A percentile compares a stretch with the other conserved stretches of the same genome.
Evolutionary conservation across 1,140 invertebrate species (phyloP).

Genomic region (Trachymyrmex septentrionalis): DNA sequence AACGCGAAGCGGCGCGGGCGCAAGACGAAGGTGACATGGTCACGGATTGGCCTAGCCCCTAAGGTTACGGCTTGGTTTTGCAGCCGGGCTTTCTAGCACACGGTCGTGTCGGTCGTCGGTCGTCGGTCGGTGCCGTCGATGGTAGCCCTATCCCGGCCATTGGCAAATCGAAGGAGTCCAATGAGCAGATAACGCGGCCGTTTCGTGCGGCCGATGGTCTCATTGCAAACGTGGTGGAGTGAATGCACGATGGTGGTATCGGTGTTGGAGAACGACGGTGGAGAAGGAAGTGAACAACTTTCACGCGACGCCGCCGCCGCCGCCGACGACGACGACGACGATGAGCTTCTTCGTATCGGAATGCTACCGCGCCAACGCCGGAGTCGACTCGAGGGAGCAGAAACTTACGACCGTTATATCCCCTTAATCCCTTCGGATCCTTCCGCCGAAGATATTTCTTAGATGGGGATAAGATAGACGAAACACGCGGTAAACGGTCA

Average conservation of each 20-base stretch:
- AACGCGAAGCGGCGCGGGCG: slow-evolving; percentile 29
- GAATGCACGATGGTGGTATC: not conserved
- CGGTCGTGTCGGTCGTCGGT: not conserved
- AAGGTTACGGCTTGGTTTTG: slow-evolving; percentile 50
- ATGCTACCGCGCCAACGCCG: slow-evolving; percentile 38
- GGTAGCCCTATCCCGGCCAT: slow-evolving; percentile 25
- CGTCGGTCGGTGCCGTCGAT: slow-evolving; percentile 18
- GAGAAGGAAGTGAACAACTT: slow-evolving; percentile 56
- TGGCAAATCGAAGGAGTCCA: slow-evolving; percentile 57
- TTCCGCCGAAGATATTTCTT: slow-evolving; percentile 20
- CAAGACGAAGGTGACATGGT: slow-evolving; percentile 61
- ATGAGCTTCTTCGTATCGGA: slow-evolving; percentile 62
- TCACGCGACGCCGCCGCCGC: slow-evolving; percentile 42
- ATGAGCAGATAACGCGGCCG: slow-evolving; percentile 36
- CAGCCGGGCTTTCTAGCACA: slow-evolving; percentile 41
- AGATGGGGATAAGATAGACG: slow-evolving; percentile 17
- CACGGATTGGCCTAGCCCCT: slow-evolving; percentile 60
- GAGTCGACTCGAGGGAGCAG: slow-evolving; percentile 11
- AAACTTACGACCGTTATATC: slow-evolving; percentile 33
- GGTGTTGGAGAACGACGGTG: not conserved
- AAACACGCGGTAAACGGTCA: slow-evolving; percentile 1
- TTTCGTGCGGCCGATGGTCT: slow-evolving; percentile 16
- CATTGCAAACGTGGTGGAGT: slow-evolving; percentile 9
- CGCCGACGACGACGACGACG: slow-evolving; percentile 4
- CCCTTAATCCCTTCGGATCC: slow-evolving; percentile 40